phyloP scores from a whole-genome alignment of 53 echinoderm and acorn worm species.

The Antedon mediterranea region DNA sequence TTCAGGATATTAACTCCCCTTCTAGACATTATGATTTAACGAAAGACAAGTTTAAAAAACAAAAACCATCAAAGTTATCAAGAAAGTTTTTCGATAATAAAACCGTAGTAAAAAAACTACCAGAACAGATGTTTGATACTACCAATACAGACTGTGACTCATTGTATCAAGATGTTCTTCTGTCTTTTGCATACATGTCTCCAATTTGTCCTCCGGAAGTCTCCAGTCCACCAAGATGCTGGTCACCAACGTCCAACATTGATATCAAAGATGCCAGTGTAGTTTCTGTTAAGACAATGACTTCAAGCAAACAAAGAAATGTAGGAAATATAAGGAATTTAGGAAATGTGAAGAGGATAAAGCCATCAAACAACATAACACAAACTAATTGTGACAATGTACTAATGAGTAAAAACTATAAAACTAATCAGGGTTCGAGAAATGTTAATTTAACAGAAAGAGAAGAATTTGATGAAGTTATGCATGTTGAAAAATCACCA shows the following conservation, averaged over 20 bases:
- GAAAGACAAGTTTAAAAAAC: background rate
- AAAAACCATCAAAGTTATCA: background rate
- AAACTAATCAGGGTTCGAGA: too few relatives aligned
- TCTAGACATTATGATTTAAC: too few relatives aligned
- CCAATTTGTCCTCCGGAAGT: conserved; percentile 26
- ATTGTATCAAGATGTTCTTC: conserved; percentile 45
- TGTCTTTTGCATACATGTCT: conserved; percentile 56
- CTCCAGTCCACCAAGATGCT: conserved; percentile 53
- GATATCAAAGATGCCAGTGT: background rate
- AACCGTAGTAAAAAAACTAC: background rate
- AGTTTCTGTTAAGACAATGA: background rate
- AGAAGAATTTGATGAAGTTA: too few relatives aligned
- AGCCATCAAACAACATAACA: too few relatives aligned
- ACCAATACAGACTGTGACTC: conserved; percentile 1
- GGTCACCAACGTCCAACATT: conserved; percentile 36
- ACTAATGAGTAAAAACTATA: too few relatives aligned
- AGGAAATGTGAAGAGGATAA: too few relatives aligned
- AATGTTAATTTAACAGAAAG: too few relatives aligned
- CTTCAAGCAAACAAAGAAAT: too few relatives aligned
- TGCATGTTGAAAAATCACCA: too few relatives aligned
- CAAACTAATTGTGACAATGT: too few relatives aligned
- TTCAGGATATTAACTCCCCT: background rate
- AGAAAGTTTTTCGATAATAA: background rate
- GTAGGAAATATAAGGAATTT: too few relatives aligned
- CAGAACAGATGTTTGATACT: conserved; percentile 17